Evolutionary conservation across 1,140 invertebrate species (phyloP).

Genomic region (Hylaeus anthracinus): DNA sequence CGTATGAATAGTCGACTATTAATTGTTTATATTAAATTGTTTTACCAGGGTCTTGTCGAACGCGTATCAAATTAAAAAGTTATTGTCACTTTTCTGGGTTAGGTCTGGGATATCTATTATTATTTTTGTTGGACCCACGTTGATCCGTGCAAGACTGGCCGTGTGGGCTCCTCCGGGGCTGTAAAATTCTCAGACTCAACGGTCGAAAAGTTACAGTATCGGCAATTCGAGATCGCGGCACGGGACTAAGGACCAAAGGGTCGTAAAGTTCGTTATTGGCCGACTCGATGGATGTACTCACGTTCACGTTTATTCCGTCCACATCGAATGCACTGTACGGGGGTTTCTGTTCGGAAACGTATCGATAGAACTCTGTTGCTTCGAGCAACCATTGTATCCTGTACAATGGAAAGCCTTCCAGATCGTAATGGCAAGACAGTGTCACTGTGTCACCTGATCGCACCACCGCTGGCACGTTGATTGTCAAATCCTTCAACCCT

Average conservation of each 20-base stretch:
- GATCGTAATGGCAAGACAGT: constrained; percentile 89
- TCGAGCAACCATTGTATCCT: constrained; percentile 92
- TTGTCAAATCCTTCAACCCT: constrained; percentile 86
- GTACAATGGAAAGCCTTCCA: constrained; percentile 88
- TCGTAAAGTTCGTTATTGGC: constrained; percentile 8
- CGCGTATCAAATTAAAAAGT: too few species aligned
- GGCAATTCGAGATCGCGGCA: background rate
- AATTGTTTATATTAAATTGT: too few species aligned
- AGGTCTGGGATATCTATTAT: too few species aligned
- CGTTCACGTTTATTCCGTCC: constrained; percentile 87
- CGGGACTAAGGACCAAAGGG: too few species aligned
- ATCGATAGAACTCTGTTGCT: constrained; percentile 90
- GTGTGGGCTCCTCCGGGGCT: background rate
- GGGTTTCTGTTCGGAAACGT: constrained; percentile 85
- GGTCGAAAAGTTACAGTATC: background rate
- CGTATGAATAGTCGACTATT: too few species aligned
- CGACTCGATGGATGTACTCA: constrained; percentile 81
- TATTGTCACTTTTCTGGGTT: too few species aligned
- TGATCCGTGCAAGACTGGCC: too few species aligned
- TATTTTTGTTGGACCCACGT: too few species aligned
- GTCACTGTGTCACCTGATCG: constrained; percentile 86
- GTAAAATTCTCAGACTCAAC: background rate
- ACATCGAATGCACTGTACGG: constrained; percentile 85
- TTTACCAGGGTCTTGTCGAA: too few species aligned
- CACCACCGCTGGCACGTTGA: constrained; percentile 88